Conservation (phyloP, 2,888 invertebrate species). For the Lasioglossum pauxillum region DNA sequence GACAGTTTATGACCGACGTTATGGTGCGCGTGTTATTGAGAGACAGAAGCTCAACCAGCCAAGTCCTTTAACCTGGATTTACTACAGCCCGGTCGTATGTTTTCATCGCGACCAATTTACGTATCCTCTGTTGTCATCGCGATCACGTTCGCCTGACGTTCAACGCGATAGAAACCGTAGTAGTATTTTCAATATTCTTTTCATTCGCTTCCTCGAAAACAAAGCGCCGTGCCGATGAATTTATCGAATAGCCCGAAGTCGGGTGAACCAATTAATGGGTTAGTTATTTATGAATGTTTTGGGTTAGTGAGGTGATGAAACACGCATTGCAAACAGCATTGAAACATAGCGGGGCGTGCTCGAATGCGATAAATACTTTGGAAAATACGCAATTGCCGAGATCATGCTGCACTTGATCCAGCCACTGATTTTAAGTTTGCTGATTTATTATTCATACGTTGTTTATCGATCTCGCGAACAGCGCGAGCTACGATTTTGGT, state of each 20-base stretch:
- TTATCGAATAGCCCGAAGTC: not conserved
- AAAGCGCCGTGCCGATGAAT: not conserved
- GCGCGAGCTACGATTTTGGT: not conserved
- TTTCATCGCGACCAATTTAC: constrained; percentile 30
- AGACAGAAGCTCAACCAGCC: constrained; percentile 46
- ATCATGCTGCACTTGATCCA: not conserved
- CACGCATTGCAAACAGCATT: not conserved
- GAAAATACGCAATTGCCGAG: not conserved
- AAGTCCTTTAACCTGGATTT: constrained; percentile 77
- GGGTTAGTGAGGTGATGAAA: not conserved
- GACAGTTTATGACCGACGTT: constrained; percentile 74
- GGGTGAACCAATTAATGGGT: not conserved
- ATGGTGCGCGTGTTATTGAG: constrained; percentile 68
- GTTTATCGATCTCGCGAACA: not conserved
- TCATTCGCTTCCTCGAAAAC: not conserved
- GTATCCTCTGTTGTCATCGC: constrained; percentile 2
- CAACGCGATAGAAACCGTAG: not conserved
- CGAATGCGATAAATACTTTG: not conserved
- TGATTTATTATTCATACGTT: not conserved
- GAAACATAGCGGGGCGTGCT: not conserved
- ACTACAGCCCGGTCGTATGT: constrained; percentile 46
- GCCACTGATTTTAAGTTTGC: not conserved
- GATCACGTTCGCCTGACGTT: constrained; percentile 3
- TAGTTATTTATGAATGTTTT: not conserved
- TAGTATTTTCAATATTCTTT: constrained; percentile 4